Percentiles rank a stretch among this genome's conserved stretches.
Evolutionary conservation across 2,797 vertebrate genomes (phyloP).

Genomic region (Chromobotia macracanthus): DNA sequence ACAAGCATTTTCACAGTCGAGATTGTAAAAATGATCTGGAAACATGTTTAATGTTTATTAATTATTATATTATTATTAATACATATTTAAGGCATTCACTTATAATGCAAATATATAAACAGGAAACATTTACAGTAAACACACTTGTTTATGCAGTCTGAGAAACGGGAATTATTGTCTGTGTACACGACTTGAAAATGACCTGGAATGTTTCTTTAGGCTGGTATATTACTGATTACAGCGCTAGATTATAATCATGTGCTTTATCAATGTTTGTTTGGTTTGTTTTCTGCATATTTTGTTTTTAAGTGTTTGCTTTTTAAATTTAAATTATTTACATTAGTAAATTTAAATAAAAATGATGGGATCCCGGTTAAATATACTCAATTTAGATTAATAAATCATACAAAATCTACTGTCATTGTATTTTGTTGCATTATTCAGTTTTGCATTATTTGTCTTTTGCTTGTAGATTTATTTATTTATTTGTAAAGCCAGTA

Average conservation of each 20-base stretch:
- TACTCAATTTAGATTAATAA: not conserved
- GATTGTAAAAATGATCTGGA: not conserved
- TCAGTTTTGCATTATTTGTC: too few relatives aligned
- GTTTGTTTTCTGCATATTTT: not conserved
- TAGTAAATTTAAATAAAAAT: not conserved
- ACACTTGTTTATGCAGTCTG: not conserved
- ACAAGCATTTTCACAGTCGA: not conserved
- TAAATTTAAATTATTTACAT: not conserved
- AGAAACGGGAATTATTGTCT: not conserved
- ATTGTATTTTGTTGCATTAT: not conserved
- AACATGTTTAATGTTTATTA: not conserved
- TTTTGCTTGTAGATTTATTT: not conserved
- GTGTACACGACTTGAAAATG: not conserved
- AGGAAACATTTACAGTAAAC: too few relatives aligned
- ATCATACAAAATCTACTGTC: not conserved
- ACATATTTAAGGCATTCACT: too few relatives aligned
- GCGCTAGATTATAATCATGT: not conserved
- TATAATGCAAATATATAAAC: too few relatives aligned
- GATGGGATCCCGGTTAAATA: not conserved
- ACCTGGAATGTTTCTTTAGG: constrained; percentile 26
- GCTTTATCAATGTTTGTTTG: not conserved
- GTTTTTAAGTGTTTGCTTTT: not conserved
- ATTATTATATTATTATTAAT: too few relatives aligned
- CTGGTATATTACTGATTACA: not conserved
- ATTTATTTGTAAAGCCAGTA: not conserved